Percentiles rank a stretch among this genome's conserved stretches.
Evolutionary conservation across 2,113 vertebrate genomes (phyloP).

Genomic region (Candoia aspera): DNA sequence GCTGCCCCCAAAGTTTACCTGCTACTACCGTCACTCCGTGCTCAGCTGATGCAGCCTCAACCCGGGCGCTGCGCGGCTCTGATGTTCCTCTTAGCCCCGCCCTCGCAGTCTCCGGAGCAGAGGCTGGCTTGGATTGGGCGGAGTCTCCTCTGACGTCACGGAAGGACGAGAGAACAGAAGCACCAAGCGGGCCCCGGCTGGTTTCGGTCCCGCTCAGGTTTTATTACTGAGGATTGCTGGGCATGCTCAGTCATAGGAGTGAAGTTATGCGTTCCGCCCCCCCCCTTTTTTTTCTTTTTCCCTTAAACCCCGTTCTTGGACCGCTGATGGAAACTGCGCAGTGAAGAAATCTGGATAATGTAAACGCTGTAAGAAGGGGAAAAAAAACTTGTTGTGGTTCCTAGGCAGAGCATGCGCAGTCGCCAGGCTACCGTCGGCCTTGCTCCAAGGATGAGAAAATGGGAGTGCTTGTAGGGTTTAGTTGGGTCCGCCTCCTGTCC

Average conservation of each 20-base stretch:
- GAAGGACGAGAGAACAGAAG: neutral
- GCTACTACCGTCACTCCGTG: neutral
- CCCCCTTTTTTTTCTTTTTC: neutral
- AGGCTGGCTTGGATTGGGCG: neutral
- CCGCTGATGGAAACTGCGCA: neutral
- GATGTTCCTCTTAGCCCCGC: neutral
- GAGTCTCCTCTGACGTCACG: neutral
- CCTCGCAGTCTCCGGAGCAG: neutral
- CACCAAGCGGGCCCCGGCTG: neutral
- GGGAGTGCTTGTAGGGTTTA: neutral
- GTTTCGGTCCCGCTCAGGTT: neutral
- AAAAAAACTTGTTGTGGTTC: neutral
- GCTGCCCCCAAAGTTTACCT: neutral
- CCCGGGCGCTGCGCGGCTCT: neutral
- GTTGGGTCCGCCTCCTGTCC: neutral
- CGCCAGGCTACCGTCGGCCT: neutral
- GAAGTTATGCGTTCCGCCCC: neutral
- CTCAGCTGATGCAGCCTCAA: constrained; percentile 34
- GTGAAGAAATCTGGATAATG: neutral
- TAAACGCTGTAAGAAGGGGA: neutral
- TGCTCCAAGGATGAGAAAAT: neutral
- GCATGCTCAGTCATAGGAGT: neutral
- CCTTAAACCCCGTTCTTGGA: neutral
- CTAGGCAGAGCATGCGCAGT: neutral
- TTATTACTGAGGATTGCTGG: neutral